Conservation (phyloP, 2,888 invertebrate genomes). For the Nezara viridula region DNA sequence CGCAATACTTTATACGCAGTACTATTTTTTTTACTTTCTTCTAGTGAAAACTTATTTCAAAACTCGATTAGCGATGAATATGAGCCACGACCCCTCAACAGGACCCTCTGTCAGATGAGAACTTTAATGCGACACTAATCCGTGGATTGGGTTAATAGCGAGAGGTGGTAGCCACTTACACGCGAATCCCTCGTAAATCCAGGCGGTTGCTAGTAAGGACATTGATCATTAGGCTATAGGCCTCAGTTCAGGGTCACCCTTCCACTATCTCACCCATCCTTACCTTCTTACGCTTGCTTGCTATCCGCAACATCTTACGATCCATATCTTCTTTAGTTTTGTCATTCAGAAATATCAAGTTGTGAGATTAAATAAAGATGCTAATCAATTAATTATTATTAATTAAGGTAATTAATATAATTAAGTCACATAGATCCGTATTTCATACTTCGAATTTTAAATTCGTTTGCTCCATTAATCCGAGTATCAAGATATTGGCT, state of each 20-base stretch:
- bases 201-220: slow-evolving; percentile 25
- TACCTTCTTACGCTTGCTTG: neutral
- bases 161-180: neutral
- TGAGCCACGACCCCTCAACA: neutral
- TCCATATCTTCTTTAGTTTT: neutral
- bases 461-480: too few relatives aligned
- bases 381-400: too few relatives aligned
- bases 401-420: too few relatives aligned
- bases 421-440: too few relatives aligned
- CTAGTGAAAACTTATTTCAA: too few relatives aligned
- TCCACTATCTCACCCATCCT: neutral
- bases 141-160: neutral
- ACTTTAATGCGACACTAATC: slow-evolving; percentile 7
- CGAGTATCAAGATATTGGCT: too few relatives aligned
- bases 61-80: neutral
- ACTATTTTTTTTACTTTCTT: too few relatives aligned
- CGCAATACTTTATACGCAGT: too few relatives aligned
- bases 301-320: neutral
- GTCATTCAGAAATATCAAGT: too few relatives aligned
- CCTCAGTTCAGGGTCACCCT: neutral
- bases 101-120: neutral
- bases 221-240: slow-evolving; percentile 17
- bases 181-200: slow-evolving; percentile 44
- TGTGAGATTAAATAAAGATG: too few relatives aligned
- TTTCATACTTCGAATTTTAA: too few relatives aligned